Conservation (phyloP, 2,888 invertebrate genomes). For the Drosophila rubida region DNA sequence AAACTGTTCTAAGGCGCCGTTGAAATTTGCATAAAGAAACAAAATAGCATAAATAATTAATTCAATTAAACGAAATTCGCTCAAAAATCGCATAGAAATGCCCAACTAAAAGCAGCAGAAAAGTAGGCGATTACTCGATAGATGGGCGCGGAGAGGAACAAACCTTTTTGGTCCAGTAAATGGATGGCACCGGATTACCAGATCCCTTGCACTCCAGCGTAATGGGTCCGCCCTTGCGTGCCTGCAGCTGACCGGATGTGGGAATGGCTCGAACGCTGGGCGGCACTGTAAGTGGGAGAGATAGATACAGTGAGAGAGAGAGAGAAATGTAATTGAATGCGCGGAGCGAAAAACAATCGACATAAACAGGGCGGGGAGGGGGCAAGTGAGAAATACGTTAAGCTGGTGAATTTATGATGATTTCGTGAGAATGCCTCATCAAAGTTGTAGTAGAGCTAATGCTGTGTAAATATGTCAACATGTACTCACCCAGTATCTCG, state of each 20-base stretch:
- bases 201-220: conserved; percentile 90
- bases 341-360: too few species aligned
- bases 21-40: conserved; percentile 60
- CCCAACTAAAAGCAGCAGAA: too few species aligned
- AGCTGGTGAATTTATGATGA: conserved; percentile 12
- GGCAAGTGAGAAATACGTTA: neutral
- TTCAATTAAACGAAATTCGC: conserved; percentile 58
- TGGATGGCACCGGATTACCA: conserved; percentile 90
- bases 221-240: conserved; percentile 88
- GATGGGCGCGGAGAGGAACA: conserved; percentile 7
- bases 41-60: conserved; percentile 49
- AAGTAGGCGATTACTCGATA: too few species aligned
- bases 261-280: conserved; percentile 89
- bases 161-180: conserved; percentile 87
- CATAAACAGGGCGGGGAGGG: too few species aligned
- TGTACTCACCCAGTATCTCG: conserved; percentile 87
- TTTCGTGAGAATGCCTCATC: conserved; percentile 8
- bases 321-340: neutral
- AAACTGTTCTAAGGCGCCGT: conserved; percentile 23
- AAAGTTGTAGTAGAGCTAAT: conserved; percentile 13
- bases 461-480: conserved; percentile 40
- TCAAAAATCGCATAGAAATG: conserved; percentile 35
- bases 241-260: conserved; percentile 88
- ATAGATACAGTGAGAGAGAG: neutral
- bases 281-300: conserved; percentile 85